Percentiles rank a stretch among this genome's conserved stretches.
phyloP scores from a whole-genome alignment of 1,140 invertebrate species.

The Cecropterus lyciades region DNA sequence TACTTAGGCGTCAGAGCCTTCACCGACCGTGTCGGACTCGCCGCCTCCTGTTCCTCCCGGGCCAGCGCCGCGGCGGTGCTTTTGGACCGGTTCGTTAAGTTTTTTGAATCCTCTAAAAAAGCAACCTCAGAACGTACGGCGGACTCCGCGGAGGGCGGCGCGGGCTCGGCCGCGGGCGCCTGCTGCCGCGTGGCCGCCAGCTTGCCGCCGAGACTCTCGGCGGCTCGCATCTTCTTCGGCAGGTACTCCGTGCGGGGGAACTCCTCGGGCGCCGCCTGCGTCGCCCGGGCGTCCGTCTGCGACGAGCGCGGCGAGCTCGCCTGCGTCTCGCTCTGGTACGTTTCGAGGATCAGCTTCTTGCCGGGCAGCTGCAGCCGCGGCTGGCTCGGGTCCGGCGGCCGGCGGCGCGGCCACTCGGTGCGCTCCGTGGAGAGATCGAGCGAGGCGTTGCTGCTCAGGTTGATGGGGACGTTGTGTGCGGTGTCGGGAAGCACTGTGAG shows the following conservation, averaged over 20 bases:
- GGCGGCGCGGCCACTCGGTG: slow-evolving; percentile 62
- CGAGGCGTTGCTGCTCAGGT: slow-evolving; percentile 74
- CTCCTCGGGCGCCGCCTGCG: slow-evolving; percentile 46
- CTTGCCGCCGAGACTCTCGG: slow-evolving; percentile 77
- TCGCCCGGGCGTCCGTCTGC: slow-evolving; percentile 40
- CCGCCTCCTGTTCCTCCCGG: slow-evolving; percentile 79
- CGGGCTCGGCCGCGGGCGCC: slow-evolving; percentile 38
- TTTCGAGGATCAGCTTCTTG: slow-evolving; percentile 81
- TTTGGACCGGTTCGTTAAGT: slow-evolving; percentile 80
- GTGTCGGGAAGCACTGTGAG: slow-evolving; percentile 7
- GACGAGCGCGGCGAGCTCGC: slow-evolving; percentile 54
- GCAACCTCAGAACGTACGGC: slow-evolving; percentile 63
- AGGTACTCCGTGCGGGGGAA: slow-evolving; percentile 70
- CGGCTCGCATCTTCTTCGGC: slow-evolving; percentile 82
- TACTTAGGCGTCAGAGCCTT: slow-evolving; percentile 69
- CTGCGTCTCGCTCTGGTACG: slow-evolving; percentile 77
- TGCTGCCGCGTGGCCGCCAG: slow-evolving; percentile 56
- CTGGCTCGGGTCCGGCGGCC: slow-evolving; percentile 65
- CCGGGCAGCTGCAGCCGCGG: slow-evolving; percentile 73
- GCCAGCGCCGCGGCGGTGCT: slow-evolving; percentile 81
- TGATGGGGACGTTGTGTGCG: slow-evolving; percentile 71
- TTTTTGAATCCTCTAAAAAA: slow-evolving; percentile 84
- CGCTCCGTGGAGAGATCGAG: slow-evolving; percentile 71
- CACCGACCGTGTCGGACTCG: slow-evolving; percentile 75
- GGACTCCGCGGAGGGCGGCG: too few relatives aligned